Base-by-base conservation (phyloP, 2,888 invertebrate genomes). In the Saturnia japonica region DNA sequence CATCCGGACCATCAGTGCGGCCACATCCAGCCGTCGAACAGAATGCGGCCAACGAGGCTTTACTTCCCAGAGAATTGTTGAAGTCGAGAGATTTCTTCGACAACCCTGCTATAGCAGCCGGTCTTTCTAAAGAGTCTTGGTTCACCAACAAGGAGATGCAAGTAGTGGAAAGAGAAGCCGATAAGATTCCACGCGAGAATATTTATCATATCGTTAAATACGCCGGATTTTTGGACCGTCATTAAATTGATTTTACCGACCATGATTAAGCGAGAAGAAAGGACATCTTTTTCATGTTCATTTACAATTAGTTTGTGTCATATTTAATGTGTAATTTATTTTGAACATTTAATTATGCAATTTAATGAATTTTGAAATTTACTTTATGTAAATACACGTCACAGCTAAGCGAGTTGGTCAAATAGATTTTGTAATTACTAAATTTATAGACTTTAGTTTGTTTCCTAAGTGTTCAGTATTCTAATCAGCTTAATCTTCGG, bases 51-150 rank as follows among this genome's bases (percentile, higher is more conserved):
- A 95, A 95, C 79, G 97, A 97, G 82, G 94, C 97, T 0, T 94
- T 95, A 68, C 90, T 97, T n/a, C 97, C 97, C 0, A 89, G 95
- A 0, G 95, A 96, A 73, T 88, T 97, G 43, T 89, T 95, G 68
- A 96, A 96, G 83, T 92, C 95, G 40, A 95, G 95, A 67, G 91
- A 91, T 9, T 97, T 97, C 86, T 97, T 97, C 85, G 97, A 96
- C 80, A 96, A 97, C 88, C 97, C 97, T 0, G 87, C 93, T 1
- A 95, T 97, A 16, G 97, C 96, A 9, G 95, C 95, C 9, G 96
- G 95, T 0, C 91, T 97, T 14, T 97, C 97, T 1, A 96, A 96
- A 79, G 97, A 96, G 79, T 97, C 97, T 0, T 97, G 97, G 96
- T 95, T 97, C 76, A 95, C 95, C 0, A 95, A 96, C 76, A 96